These are phyloP conservation scores for Dasyurus viverrinus DNA, from an alignment of 2,113 vertebrate species.

Conservation along the genomic window DNA sequence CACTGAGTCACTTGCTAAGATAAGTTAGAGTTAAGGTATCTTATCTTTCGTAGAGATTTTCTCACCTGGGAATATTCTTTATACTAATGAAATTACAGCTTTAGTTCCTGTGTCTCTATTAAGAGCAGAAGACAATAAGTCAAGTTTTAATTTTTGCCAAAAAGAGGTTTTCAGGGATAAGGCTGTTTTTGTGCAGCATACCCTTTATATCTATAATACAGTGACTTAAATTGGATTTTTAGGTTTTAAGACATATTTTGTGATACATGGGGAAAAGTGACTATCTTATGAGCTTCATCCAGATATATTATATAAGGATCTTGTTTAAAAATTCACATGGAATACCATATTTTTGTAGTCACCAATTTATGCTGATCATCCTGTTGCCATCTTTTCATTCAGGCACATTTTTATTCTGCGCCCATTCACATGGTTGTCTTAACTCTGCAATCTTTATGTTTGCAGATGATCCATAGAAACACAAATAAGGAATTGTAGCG, in stretches of 20 bases:
- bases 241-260: slow-evolving; percentile 38
- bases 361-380: slow-evolving; percentile 60
- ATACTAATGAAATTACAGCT: background rate
- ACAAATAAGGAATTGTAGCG: slow-evolving; percentile 79
- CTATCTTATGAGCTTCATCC: slow-evolving; percentile 41
- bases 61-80: background rate
- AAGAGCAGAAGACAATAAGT: background rate
- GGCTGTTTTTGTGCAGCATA: background rate
- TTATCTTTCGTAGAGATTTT: background rate
- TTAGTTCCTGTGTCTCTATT: background rate
- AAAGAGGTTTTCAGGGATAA: background rate
- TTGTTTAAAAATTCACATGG: background rate
- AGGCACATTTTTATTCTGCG: slow-evolving; percentile 62
- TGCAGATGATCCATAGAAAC: slow-evolving; percentile 79
- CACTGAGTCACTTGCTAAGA: background rate
- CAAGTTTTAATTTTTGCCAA: slow-evolving; percentile 44
- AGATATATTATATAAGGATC: background rate
- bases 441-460: slow-evolving; percentile 67
- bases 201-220: slow-evolving; percentile 13
- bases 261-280: slow-evolving; percentile 22
- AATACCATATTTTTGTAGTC: slow-evolving; percentile 65
- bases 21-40: background rate
- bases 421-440: slow-evolving; percentile 18
- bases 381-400: slow-evolving; percentile 57
- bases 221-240: slow-evolving; percentile 37